phyloP scores from a whole-genome alignment of 2,797 vertebrate genomes.

The Chanos chanos region DNA sequence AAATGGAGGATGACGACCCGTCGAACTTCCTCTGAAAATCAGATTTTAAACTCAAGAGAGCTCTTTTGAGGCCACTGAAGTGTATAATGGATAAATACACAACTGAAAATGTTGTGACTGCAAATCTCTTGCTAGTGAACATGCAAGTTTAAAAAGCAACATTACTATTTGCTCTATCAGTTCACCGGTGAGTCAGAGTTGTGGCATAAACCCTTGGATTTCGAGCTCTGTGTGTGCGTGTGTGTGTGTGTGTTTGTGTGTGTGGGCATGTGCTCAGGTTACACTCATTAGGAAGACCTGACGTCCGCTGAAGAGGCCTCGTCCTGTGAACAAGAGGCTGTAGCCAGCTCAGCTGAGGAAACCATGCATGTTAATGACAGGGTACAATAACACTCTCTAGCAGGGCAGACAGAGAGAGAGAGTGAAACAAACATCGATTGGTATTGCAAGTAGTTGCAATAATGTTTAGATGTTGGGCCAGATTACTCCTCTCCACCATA shows the following conservation, averaged over 20 bases:
- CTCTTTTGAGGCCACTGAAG: constrained; percentile 1
- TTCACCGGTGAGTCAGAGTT: not conserved
- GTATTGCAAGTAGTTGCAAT: constrained; percentile 4
- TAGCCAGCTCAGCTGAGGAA: not conserved
- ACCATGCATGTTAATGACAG: constrained; percentile 8
- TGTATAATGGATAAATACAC: constrained; percentile 2
- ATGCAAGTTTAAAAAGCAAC: not conserved
- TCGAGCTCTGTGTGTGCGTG: not conserved
- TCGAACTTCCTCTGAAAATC: constrained; percentile 58
- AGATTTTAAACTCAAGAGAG: constrained; percentile 39
- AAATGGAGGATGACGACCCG: constrained; percentile 46
- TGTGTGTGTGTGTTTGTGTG: not conserved
- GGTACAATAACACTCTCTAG: constrained; percentile 9
- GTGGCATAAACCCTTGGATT: constrained; percentile 3
- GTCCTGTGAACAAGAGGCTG: not conserved
- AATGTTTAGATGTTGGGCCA: not conserved
- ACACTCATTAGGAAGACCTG: not conserved
- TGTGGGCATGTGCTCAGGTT: not conserved
- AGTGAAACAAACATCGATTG: constrained; percentile 7
- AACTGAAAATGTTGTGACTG: constrained; percentile 2
- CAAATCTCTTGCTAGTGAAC: not conserved
- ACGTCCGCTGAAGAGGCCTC: constrained; percentile 1
- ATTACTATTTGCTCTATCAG: not conserved
- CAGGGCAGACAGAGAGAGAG: constrained; percentile 13
- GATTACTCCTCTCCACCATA: no score